phyloP scores from a whole-genome alignment of 2,888 invertebrate species.

The Branchellion lobata region DNA sequence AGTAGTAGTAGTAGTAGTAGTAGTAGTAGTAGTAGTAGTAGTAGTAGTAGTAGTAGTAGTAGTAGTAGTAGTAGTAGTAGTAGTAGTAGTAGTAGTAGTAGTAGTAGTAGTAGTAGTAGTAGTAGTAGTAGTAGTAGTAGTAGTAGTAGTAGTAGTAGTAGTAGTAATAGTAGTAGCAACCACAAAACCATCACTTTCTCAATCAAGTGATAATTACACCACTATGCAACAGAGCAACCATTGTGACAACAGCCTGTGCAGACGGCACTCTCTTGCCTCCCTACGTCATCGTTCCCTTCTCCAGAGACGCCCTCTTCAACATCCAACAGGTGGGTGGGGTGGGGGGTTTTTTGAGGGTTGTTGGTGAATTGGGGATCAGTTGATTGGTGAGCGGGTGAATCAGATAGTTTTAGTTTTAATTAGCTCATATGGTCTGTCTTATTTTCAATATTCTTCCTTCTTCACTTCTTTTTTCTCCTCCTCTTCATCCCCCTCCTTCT shows the following conservation, averaged over 20 bases:
- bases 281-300: constrained; percentile 48
- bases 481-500: no score
- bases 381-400: no score
- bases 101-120: constrained; percentile 41
- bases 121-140: constrained; percentile 27
- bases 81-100: constrained; percentile 32
- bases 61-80: constrained; percentile 42
- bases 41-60: constrained; percentile 34
- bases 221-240: constrained; percentile 43
- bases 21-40: constrained; percentile 39
- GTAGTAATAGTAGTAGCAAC: constrained; percentile 8
- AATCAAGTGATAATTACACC: no score
- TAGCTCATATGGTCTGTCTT: no score
- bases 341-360: no score
- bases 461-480: no score
- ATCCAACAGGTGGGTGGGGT: constrained; percentile 20
- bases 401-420: no score
- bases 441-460: no score
- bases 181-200: neutral
- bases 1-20: constrained; percentile 35
- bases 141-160: constrained; percentile 37
- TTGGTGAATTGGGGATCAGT: neutral
- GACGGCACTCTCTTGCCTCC: constrained; percentile 52
- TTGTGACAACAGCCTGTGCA: constrained; percentile 51
- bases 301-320: neutral